Evolutionary conservation across 2,797 vertebrate species (phyloP).

Genomic region (Mastacembelus armatus): DNA sequence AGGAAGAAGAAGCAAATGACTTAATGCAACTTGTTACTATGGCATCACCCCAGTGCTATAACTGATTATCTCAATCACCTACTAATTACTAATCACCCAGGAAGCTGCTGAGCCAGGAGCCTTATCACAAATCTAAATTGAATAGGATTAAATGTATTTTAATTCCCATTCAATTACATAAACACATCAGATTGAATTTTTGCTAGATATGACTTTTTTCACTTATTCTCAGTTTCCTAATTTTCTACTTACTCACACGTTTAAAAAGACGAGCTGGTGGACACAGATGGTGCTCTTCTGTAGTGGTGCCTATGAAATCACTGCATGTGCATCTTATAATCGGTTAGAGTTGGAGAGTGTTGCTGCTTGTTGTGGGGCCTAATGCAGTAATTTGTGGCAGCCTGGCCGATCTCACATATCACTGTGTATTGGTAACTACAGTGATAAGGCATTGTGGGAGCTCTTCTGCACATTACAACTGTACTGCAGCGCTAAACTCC

Average conservation of each 20-base stretch:
- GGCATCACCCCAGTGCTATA: conserved; percentile 32
- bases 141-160: too few relatives aligned
- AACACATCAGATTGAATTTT: conserved; percentile 38
- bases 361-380: too few relatives aligned
- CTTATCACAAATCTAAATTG: conserved; percentile 57
- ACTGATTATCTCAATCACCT: conserved; percentile 59
- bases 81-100: too few relatives aligned
- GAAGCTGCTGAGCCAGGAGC: conserved; percentile 44
- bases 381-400: too few relatives aligned
- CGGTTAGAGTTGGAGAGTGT: too few relatives aligned
- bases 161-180: conserved; percentile 36
- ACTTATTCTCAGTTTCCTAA: conserved; percentile 18
- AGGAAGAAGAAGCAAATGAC: conserved; percentile 9
- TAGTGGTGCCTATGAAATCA: too few relatives aligned
- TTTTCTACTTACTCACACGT: conserved; percentile 56
- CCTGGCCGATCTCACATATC: too few relatives aligned
- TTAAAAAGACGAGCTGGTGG: conserved; percentile 54
- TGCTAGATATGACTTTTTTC: neutral
- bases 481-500: conserved; percentile 52
- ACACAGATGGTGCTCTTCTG: conserved; percentile 40
- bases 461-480: conserved; percentile 39
- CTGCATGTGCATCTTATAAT: too few relatives aligned
- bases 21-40: conserved; percentile 49
- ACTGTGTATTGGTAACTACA: too few relatives aligned
- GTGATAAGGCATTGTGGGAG: conserved; percentile 59